These are phyloP conservation scores for Cotesia congregata DNA, from an alignment of 2,888 invertebrate genomes.

Conservation along the genomic window DNA sequence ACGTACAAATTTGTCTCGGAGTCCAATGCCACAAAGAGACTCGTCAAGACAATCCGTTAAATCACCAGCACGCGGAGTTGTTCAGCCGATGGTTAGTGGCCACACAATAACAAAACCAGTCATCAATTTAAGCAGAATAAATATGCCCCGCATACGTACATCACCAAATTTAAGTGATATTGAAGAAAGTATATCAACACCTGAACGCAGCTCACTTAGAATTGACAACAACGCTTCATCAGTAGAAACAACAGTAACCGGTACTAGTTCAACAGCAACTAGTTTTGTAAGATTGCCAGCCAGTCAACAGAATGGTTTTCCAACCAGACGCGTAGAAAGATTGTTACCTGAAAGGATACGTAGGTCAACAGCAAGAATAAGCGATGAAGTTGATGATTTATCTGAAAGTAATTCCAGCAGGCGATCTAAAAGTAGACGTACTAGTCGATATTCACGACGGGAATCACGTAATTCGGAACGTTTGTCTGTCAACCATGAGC, in stretches of 20 bases:
- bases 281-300: conserved; percentile 6
- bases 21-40: conserved; percentile 53
- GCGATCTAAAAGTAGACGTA: conserved; percentile 19
- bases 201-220: conserved; percentile 46
- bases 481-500: conserved; percentile 24
- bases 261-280: not conserved
- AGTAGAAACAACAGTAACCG: not conserved
- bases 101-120: conserved; percentile 67
- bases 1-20: conserved; percentile 12
- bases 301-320: conserved; percentile 8
- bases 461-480: conserved; percentile 15
- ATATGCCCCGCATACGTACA: conserved; percentile 59
- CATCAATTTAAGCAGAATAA: conserved; percentile 65
- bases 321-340: conserved; percentile 13
- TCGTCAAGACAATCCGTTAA: conserved; percentile 55
- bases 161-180: conserved; percentile 60
- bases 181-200: conserved; percentile 52
- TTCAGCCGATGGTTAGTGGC: conserved; percentile 68
- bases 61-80: conserved; percentile 64
- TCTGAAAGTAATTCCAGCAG: not conserved
- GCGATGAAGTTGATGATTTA: conserved; percentile 15
- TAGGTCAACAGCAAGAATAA: conserved; percentile 18
- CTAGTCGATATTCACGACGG: conserved; percentile 22
- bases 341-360: conserved; percentile 35
- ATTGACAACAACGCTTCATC: conserved; percentile 18